Base-by-base conservation (phyloP, 2,113 vertebrate species). In the Thalassarche chlororhynchos region DNA sequence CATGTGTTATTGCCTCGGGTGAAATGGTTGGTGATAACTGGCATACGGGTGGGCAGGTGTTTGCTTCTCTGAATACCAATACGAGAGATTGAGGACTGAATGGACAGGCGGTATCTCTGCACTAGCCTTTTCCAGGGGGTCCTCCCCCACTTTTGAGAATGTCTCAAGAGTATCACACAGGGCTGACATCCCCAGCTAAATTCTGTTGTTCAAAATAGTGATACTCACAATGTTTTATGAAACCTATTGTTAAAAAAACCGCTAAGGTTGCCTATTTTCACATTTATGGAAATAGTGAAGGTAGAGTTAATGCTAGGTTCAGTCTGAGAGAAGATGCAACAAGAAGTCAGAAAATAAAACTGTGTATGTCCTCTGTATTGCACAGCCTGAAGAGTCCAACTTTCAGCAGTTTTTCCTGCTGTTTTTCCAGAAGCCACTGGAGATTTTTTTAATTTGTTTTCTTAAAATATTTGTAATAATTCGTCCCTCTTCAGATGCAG, bases 1-100 rank as follows among this genome's bases (percentile, higher is more conserved):
- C 38, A 1, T 1, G 10, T 34, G 1, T 31, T 70, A 12, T 1
- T 57, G 23, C 31, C 66, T 47, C 0, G 0, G 24, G 28, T 70
- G 66, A 38, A 70, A 32, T 2, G 31, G 1, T 28, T 52, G 55
- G 28, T 49, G 55, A 12, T 17, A 54, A 36, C 38, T 46, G 38
- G 40, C 8, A 4, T 24, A 17, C 8, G 0, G 1, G 8, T n/a
- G 52, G 29, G 18, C 54, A 46, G 49, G 18, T 19, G 12, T 72
- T 71, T 61, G 16, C 34, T 19, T 36, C 65, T 57, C 40, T 78
- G 55, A 52, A 9, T 36, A 18, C 13, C 18, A 8, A n/a, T 9
- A 20, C 8, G 16, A 47, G 70, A 42, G 38, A 5, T 2, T 12
- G 57, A 64, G 55, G 20, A 71, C 18, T 25, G 75, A 54, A 46